phyloP scores from a whole-genome alignment of 2,888 invertebrate species.

The Thecophora atra region DNA sequence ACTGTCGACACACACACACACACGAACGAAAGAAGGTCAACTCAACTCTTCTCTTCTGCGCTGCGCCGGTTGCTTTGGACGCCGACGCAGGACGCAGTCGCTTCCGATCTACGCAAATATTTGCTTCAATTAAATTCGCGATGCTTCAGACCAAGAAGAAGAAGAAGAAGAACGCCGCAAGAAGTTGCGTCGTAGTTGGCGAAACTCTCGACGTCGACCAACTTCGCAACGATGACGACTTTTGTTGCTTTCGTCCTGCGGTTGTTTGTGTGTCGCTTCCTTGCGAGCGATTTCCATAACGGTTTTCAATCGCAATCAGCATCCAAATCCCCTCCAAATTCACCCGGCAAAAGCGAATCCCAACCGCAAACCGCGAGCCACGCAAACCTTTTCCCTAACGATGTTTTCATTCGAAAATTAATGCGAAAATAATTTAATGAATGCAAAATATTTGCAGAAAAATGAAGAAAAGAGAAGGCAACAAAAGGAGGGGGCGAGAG shows the following conservation, averaged over 20 bases:
- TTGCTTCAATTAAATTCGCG: not conserved
- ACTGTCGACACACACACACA: too few species aligned
- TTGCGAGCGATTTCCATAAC: not conserved
- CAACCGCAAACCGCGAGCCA: too few species aligned
- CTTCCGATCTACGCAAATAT: not conserved
- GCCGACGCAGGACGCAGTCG: too few species aligned
- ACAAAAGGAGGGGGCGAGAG: not conserved
- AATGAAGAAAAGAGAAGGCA: conserved; percentile 14
- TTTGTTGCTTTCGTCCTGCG: not conserved
- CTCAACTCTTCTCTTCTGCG: too few species aligned
- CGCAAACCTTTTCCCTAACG: not conserved
- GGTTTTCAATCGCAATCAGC: not conserved
- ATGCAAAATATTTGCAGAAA: conserved; percentile 28
- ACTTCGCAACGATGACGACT: not conserved
- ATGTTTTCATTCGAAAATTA: conserved; percentile 2
- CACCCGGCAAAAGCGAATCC: not conserved
- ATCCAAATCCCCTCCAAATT: not conserved
- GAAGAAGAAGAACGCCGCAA: not conserved
- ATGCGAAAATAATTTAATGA: conserved; percentile 20
- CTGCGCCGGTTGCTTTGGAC: not conserved
- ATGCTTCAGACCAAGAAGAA: not conserved
- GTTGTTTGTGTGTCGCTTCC: too few species aligned
- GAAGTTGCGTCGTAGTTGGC: too few species aligned
- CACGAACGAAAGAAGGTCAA: too few species aligned
- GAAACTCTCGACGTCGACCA: not conserved